Percentiles rank a stretch among this genome's conserved stretches.
Conservation (phyloP, 2,797 vertebrate species). For the Poecilia gillii region DNA sequence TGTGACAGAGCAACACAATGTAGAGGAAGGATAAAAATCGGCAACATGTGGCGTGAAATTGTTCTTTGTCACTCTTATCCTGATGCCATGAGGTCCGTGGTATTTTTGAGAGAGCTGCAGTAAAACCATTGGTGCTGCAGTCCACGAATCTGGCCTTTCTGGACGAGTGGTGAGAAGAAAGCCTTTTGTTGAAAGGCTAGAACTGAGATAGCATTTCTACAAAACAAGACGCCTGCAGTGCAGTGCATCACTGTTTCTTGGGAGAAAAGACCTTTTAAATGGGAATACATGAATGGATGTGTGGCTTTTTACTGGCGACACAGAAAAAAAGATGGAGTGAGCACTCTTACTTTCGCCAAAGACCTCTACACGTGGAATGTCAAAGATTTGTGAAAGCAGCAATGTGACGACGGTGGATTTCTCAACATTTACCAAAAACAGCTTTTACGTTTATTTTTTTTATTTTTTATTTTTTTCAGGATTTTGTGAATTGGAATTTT, state of each 20-base stretch:
- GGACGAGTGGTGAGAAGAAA: neutral
- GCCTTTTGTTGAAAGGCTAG: neutral
- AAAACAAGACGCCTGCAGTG: neutral
- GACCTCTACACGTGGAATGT: neutral
- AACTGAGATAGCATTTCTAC: neutral
- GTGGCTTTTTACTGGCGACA: neutral
- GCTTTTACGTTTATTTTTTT: neutral
- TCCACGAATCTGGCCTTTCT: neutral
- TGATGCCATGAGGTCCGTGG: neutral
- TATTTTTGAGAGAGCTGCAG: neutral
- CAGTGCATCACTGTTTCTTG: neutral
- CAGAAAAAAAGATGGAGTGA: neutral
- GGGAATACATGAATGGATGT: neutral
- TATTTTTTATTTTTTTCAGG: neutral
- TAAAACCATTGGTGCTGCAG: neutral
- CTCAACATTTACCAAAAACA: neutral
- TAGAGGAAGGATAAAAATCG: neutral
- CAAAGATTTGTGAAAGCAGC: neutral
- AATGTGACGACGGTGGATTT: neutral
- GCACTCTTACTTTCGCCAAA: neutral
- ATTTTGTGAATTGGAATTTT: neutral
- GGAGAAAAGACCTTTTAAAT: neutral
- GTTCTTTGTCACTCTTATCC: neutral
- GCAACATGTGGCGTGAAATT: neutral
- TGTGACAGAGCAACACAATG: neutral